These are phyloP conservation scores for Terrapene triunguis DNA, from an alignment of 2,113 vertebrate species.

Conservation along the genomic window DNA sequence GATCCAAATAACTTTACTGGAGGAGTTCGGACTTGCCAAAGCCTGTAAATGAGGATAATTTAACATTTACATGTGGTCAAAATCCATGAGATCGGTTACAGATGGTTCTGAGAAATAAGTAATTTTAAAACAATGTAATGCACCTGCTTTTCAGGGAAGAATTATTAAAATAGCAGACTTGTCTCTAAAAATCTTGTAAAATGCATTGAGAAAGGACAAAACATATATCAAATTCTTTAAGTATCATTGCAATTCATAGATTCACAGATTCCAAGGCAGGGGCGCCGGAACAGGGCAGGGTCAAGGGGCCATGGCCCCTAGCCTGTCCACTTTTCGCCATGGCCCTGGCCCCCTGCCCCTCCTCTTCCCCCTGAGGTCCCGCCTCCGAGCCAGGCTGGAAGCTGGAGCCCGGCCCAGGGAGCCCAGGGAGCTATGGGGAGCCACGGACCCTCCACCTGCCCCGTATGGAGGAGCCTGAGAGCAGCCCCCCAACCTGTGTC, in stretches of 20 bases:
- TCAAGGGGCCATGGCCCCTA: too few relatives aligned
- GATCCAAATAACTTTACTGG: background rate
- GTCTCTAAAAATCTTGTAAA: background rate
- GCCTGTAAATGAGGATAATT: background rate
- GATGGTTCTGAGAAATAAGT: constrained; percentile 5
- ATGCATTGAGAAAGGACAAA: background rate
- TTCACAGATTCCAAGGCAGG: background rate
- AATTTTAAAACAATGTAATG: background rate
- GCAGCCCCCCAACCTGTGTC: too few relatives aligned
- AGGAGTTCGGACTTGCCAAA: background rate
- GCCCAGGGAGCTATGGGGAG: too few relatives aligned
- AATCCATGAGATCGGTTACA: constrained; percentile 34
- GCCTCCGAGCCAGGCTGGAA: too few relatives aligned
- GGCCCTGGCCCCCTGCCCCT: too few relatives aligned
- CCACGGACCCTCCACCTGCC: too few relatives aligned
- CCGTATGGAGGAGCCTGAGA: too few relatives aligned
- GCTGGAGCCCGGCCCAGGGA: too few relatives aligned
- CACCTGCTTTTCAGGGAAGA: background rate
- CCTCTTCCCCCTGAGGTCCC: too few relatives aligned
- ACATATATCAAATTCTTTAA: background rate
- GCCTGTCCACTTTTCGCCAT: too few relatives aligned
- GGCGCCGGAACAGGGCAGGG: too few relatives aligned
- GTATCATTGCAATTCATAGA: background rate
- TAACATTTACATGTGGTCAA: background rate
- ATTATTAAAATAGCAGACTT: constrained; percentile 11